These are phyloP conservation scores for Mus spretus DNA, from an alignment of 2,797 vertebrate genomes.

Conservation along the genomic window DNA sequence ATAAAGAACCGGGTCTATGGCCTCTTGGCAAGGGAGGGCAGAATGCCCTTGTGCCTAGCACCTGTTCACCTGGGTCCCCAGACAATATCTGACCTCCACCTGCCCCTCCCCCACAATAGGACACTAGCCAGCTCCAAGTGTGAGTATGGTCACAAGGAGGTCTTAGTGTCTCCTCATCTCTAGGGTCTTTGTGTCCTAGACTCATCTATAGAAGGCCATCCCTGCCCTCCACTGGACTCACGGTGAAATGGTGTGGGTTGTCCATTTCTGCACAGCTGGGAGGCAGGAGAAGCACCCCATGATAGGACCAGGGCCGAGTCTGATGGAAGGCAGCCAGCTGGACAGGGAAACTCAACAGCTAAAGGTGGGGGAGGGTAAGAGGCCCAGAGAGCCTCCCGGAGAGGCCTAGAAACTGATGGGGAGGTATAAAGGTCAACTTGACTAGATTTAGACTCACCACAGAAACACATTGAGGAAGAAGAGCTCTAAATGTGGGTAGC, in stretches of 20 bases:
- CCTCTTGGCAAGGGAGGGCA: background rate
- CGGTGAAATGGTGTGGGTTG: background rate
- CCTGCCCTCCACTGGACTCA: background rate
- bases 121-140: background rate
- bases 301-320: too few relatives aligned
- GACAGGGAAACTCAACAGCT: too few relatives aligned
- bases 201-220: background rate
- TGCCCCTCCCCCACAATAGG: too few relatives aligned
- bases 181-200: background rate
- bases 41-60: background rate
- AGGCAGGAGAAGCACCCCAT: too few relatives aligned
- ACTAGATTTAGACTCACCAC: background rate
- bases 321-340: too few relatives aligned
- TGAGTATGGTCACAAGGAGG: background rate
- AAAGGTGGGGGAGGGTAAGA: too few relatives aligned
- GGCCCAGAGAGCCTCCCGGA: background rate
- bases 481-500: background rate
- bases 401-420: background rate
- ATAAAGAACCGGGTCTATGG: background rate
- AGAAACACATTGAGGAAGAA: background rate
- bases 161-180: background rate
- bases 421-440: background rate
- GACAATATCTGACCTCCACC: rapidly evolving
- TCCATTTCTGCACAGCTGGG: background rate
- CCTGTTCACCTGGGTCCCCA: too few relatives aligned